Evolutionary conservation across 2,797 vertebrate species (phyloP).

Genomic region (Pseudochromis fuscus): DNA sequence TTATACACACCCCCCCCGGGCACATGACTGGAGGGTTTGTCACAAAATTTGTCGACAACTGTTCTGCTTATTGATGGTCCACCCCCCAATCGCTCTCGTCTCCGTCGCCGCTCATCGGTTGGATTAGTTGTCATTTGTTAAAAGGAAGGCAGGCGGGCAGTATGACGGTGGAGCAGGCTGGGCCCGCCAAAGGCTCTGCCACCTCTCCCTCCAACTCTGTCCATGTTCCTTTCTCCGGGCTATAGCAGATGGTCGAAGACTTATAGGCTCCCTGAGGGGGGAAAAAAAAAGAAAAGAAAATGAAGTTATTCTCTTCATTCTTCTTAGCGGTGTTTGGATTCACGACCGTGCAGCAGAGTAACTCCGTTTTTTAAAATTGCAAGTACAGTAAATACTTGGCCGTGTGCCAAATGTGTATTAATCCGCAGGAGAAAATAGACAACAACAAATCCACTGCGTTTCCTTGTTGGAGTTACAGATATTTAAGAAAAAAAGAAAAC

Average conservation of each 20-base stretch:
- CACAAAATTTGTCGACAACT: constrained; percentile 76
- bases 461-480: not conserved
- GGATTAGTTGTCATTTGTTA: constrained; percentile 91
- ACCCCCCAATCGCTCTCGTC: constrained; percentile 64
- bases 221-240: constrained; percentile 98
- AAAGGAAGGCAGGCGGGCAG: constrained; percentile 96
- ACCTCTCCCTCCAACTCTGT: constrained; percentile 98
- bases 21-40: constrained; percentile 65
- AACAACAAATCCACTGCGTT: not conserved
- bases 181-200: constrained; percentile 96
- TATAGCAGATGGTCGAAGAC: constrained; percentile 99
- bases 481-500: not conserved
- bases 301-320: constrained; percentile 21
- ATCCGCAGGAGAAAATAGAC: not conserved
- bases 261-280: constrained; percentile 96
- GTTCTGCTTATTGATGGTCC: constrained; percentile 75
- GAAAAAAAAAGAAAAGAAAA: constrained; percentile 54
- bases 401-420: not conserved
- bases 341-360: constrained; percentile 1
- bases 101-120: constrained; percentile 3
- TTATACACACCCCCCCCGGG: constrained; percentile 81
- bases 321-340: constrained; percentile 24
- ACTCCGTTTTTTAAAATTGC: not conserved
- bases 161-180: constrained; percentile 95
- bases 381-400: not conserved